Evolutionary conservation across 1,140 invertebrate species (phyloP), one percentile per base, ranked within the genome.

Genomic region (Octopus bimaculoides): DNA sequence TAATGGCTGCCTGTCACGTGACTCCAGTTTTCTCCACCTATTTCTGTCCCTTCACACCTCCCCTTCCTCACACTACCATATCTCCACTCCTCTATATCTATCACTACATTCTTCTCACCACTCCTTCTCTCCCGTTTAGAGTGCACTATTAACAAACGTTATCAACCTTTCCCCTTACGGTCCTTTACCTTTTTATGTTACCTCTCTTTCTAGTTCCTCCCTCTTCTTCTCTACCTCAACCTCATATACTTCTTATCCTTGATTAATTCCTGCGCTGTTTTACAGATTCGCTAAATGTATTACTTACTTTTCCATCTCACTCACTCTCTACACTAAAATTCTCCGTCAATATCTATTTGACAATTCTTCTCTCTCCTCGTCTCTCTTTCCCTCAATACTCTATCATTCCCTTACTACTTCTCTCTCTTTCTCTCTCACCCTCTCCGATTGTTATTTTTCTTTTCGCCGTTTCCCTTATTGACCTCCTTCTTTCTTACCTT

Each of bases 1-100:
- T 78, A 78, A 78, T 78, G 77, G 77, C 77, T 78, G 77, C 77
- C 26, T n/a, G 26, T 78, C 77, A 78, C 77, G 77, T 78, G 77
- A 78, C 74, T 52, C 74, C 5, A 7, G 5, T 74, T n/a, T 10
- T n/a, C 9, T 17, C 73, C 17, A 10, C 10, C 20, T 20, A 10
- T n/a, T 52, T 10, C 41, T n/a, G 10, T 10, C 12, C 10, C 17
- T 10, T 20, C 20, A 74, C 20, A 10, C 73, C 10, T 9, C 20
- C 17, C 41, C 20, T 9, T 20, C 20, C 10, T 26, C 73, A 74
- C 73, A 10, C 41, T 20, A 1, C n/a, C 73, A 4, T 2, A 52
- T 74, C 73, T 1, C 17, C 20, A 12, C n/a, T 9, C 73, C 10
- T 26, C n/a, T 20, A 12, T 4, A 74, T 14, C 73, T 20, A 9